These are phyloP conservation scores for Cheumatopsyche charites DNA, from an alignment of 1,140 invertebrate species.

Conservation along the genomic window DNA sequence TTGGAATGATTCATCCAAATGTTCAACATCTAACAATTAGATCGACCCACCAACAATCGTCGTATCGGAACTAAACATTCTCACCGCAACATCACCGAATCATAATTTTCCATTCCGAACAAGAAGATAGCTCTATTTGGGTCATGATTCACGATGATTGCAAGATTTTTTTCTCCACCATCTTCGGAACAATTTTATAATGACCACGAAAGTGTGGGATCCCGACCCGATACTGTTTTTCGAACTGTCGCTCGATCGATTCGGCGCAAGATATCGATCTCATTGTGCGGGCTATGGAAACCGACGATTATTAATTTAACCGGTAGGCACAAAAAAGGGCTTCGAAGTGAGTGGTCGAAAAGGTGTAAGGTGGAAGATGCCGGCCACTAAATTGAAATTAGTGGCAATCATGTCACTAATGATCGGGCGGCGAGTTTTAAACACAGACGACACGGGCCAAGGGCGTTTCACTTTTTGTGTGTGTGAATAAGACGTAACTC, in stretches of 20 bases:
- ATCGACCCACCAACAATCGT: too few species aligned
- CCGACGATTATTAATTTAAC: conserved; percentile 35
- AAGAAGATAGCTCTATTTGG: too few species aligned
- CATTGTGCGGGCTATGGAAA: conserved; percentile 32
- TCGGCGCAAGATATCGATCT: conserved; percentile 21
- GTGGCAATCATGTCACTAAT: conserved; percentile 38
- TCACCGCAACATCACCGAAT: too few species aligned
- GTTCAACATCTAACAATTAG: too few species aligned
- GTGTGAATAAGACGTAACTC: conserved; percentile 16
- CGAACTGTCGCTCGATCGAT: conserved; percentile 25
- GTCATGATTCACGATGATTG: too few species aligned
- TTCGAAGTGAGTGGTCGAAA: conserved; percentile 7
- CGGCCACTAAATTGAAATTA: conserved; percentile 42
- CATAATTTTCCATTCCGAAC: too few species aligned
- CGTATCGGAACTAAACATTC: too few species aligned
- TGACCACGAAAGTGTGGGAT: too few species aligned
- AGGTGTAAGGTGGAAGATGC: conserved; percentile 17
- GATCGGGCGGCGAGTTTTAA: conserved; percentile 36
- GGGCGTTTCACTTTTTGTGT: not conserved
- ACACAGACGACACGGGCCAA: conserved; percentile 30
- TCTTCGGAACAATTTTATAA: too few species aligned
- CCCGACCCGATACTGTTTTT: not conserved
- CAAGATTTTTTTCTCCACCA: too few species aligned
- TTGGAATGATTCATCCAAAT: too few species aligned
- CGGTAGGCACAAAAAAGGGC: conserved; percentile 19